phyloP scores from a whole-genome alignment of 1,140 invertebrate genomes.

The Trichonephila clavipes region DNA sequence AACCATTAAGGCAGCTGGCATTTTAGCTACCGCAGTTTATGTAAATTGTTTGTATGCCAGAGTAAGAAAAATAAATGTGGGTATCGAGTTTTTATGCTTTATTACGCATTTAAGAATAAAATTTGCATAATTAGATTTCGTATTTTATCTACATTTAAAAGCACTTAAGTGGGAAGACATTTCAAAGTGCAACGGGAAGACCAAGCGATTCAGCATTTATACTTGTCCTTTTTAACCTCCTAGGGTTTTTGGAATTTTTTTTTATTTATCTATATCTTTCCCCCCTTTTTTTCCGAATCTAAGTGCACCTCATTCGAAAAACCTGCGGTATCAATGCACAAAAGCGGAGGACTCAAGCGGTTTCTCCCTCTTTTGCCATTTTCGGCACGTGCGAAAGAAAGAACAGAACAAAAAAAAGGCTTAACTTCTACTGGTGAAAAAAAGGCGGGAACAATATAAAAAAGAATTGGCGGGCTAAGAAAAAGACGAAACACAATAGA shows the following conservation, averaged over 20 bases:
- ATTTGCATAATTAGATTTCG: conserved; percentile 73
- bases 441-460: not conserved
- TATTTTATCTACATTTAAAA: conserved; percentile 73
- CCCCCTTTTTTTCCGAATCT: conserved; percentile 12
- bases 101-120: conserved; percentile 69
- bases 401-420: conserved; percentile 41
- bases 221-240: conserved; percentile 4
- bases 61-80: conserved; percentile 2
- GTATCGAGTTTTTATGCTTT: conserved; percentile 67
- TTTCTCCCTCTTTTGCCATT: conserved; percentile 52
- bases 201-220: conserved; percentile 40
- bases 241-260: not conserved
- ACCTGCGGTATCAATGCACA: conserved; percentile 70
- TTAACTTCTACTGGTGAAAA: conserved; percentile 52
- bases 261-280: conserved; percentile 16
- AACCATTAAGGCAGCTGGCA: conserved; percentile 52
- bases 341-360: conserved; percentile 32
- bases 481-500: conserved; percentile 52
- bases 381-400: conserved; percentile 45
- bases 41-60: conserved; percentile 43
- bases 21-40: conserved; percentile 51
- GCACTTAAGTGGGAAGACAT: conserved; percentile 62
- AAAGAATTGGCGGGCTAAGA: not conserved
- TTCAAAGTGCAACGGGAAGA: conserved; percentile 32
- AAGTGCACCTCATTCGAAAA: conserved; percentile 70